Evolutionary conservation across 2,888 invertebrate genomes (phyloP).

Genomic region (Pristionchus exspectatus): DNA sequence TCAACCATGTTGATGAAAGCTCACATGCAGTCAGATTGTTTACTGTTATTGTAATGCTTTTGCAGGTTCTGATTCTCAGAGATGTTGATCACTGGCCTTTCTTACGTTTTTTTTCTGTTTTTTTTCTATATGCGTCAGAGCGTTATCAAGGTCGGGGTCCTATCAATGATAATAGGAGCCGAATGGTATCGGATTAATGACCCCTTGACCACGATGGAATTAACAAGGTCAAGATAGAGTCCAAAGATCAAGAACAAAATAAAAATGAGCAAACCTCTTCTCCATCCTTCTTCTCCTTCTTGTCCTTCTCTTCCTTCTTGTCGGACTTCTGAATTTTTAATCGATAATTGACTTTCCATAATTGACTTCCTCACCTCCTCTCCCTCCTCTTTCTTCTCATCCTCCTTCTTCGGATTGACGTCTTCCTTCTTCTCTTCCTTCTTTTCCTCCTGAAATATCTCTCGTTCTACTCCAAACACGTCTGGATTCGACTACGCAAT

Average conservation of each 20-base stretch:
- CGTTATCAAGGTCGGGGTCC: neutral
- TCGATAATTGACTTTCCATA: neutral
- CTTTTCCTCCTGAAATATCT: constrained; percentile 58
- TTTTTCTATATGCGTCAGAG: neutral
- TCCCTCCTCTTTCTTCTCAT: constrained; percentile 39
- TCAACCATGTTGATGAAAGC: too few species aligned
- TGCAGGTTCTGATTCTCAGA: too few species aligned
- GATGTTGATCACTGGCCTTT: neutral
- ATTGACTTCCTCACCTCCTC: neutral
- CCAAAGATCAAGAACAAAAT: neutral
- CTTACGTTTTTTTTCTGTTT: neutral
- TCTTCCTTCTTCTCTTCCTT: constrained; percentile 59
- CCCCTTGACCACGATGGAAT: too few species aligned
- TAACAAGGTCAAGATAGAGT: neutral
- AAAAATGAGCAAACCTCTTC: neutral
- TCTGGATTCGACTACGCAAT: neutral
- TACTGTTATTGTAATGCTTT: too few species aligned
- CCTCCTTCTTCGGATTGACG: constrained; percentile 51
- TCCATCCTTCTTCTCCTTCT: constrained; percentile 57
- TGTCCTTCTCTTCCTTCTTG: constrained; percentile 57
- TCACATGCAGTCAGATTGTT: too few species aligned
- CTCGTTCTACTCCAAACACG: constrained; percentile 10
- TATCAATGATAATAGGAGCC: neutral
- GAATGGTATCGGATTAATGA: neutral
- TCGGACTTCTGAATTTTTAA: constrained; percentile 48